Evolutionary conservation across 1,140 invertebrate species (phyloP), one percentile per base, ranked within the genome.

Genomic region (Polyergus mexicanus): DNA sequence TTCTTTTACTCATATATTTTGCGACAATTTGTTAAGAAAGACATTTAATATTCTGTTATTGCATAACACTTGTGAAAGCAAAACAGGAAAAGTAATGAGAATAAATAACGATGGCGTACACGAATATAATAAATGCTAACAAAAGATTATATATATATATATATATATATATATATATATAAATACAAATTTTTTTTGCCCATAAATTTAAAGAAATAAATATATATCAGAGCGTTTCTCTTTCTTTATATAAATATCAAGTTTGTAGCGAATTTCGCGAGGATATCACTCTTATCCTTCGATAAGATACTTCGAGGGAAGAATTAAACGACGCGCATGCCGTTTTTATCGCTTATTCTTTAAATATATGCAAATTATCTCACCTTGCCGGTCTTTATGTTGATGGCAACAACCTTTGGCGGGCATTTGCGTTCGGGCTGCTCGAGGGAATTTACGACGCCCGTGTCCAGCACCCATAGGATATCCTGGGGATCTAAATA

Each of bases 401-500:
- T 95, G 85, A 96, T 93, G 4, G 95, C 96, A 5, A 97, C 92
- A 38, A 96, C 95, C 85, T 96, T 96, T 3, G 96, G 96, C 0
- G 95, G 91, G 84, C 96, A 96, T 65, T 94, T 94, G 19, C 96
- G 92, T 1, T 95, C 87, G 4, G 96, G 95, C 66, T 93, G 77
- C 68, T 95, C 95, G 60, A 97, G 86, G 0, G 95, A 96, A 66
- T 96, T 95, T 0, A 96, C 95, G 7, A 96, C 94, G 51, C 96
- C 96, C 0, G 95, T 95, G 85, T 97, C 96, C 44, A 97, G 91
- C 1, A 96, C 96, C 96, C 96, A 97, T 0, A 97, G 94, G 28
- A 95, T 93, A 1, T 95, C 95, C 66, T 95, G 89, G 4, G 92
- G 92, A 92, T 96, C 96, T 7, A 96, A 90, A 71, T 95, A 96